Evolutionary conservation across 2,113 vertebrate species (phyloP).

Genomic region (Saccopteryx leptura): DNA sequence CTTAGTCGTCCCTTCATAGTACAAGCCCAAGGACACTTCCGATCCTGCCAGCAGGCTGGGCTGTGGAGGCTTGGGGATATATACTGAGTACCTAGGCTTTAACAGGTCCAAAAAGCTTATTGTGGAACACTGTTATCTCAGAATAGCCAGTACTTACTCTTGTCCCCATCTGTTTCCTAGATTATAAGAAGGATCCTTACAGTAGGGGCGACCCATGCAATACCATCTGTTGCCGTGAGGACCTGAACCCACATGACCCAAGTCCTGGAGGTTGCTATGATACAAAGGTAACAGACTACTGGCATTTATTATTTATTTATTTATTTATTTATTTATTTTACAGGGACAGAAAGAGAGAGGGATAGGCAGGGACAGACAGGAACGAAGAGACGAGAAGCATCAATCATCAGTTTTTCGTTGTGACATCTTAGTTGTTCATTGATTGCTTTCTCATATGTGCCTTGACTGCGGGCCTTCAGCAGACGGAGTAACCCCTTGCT

Average conservation of each 20-base stretch:
- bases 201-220: conserved; percentile 92
- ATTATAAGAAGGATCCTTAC: conserved; percentile 93
- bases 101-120: not conserved
- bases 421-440: no score
- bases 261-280: conserved; percentile 94
- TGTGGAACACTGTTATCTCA: not conserved
- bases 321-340: no score
- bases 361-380: no score
- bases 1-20: not conserved
- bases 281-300: conserved; percentile 91
- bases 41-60: not conserved
- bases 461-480: no score
- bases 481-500: no score
- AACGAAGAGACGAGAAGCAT: no score
- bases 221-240: conserved; percentile 95
- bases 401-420: no score
- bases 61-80: not conserved
- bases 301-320: not conserved
- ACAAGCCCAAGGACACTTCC: not conserved
- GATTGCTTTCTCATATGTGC: no score
- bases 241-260: conserved; percentile 89
- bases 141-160: not conserved
- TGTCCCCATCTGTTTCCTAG: conserved; percentile 82
- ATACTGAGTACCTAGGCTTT: not conserved
- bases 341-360: no score